Conservation (phyloP, 2,113 vertebrate genomes). For the Chionodraco myersi region DNA sequence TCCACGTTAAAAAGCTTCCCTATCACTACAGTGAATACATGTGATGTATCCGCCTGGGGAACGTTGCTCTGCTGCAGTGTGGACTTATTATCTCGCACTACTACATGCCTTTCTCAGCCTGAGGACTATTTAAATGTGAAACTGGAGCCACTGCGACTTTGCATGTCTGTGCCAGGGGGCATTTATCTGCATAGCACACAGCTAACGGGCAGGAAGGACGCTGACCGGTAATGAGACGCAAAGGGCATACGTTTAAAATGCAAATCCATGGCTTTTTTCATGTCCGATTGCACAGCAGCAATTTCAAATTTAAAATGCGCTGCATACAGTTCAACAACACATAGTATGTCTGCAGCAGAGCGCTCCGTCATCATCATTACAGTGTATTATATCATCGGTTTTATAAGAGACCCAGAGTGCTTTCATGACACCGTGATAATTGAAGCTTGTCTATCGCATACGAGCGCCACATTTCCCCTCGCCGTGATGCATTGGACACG, state of each 20-base stretch:
- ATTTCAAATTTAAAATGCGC: background rate
- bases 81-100: background rate
- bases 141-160: background rate
- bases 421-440: slow-evolving; percentile 48
- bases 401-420: slow-evolving; percentile 7
- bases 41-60: background rate
- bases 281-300: slow-evolving; percentile 32
- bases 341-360: background rate
- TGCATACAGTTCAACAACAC: background rate
- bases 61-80: too few species aligned
- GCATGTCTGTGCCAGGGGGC: slow-evolving; percentile 4
- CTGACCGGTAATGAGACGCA: slow-evolving; percentile 11
- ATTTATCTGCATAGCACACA: slow-evolving; percentile 18
- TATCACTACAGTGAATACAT: background rate
- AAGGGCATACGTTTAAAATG: slow-evolving; percentile 7
- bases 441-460: slow-evolving; percentile 52
- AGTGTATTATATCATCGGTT: background rate
- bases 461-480: slow-evolving; percentile 33
- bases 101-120: background rate
- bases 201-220: background rate
- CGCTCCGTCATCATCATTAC: background rate
- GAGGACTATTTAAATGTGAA: slow-evolving; percentile 49
- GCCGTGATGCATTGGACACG: slow-evolving; percentile 40
- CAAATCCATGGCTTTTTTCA: slow-evolving; percentile 18
- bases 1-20: background rate